Evolutionary conservation across 2,888 invertebrate species (phyloP).

Genomic region (Rhingia rostrata): DNA sequence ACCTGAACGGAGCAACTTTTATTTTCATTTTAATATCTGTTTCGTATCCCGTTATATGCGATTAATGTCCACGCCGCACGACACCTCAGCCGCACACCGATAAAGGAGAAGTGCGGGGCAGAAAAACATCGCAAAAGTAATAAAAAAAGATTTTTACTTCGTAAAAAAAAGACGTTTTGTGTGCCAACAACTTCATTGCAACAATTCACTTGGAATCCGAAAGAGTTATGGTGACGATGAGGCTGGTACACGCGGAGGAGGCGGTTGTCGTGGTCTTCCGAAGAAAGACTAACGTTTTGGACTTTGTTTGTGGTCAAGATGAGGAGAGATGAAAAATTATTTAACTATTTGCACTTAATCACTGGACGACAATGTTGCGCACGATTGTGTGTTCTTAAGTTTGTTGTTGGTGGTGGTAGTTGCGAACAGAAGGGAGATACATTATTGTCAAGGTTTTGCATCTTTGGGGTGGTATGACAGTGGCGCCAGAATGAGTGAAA

Average conservation of each 20-base stretch:
- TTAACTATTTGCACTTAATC: conserved; percentile 63
- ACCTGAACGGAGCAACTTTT: conserved; percentile 64
- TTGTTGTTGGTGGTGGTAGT: neutral
- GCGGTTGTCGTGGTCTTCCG: conserved; percentile 6
- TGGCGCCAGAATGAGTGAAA: no score
- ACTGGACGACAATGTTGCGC: conserved; percentile 44
- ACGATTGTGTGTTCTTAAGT: neutral
- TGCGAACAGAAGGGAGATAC: conserved; percentile 31
- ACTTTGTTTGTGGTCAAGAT: conserved; percentile 47
- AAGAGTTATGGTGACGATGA: neutral
- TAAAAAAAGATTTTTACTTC: conserved; percentile 20
- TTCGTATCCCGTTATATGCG: conserved; percentile 59
- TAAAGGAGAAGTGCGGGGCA: neutral
- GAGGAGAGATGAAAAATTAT: conserved; percentile 45
- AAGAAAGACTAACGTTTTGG: conserved; percentile 23
- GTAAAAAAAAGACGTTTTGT: conserved; percentile 43
- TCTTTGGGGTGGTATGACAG: neutral
- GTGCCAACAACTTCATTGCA: conserved; percentile 72
- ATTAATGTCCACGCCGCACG: conserved; percentile 65
- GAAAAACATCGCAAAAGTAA: conserved; percentile 10
- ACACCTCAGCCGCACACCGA: conserved; percentile 34
- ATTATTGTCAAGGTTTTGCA: conserved; percentile 6
- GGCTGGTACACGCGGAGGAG: neutral
- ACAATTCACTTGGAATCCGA: conserved; percentile 50
- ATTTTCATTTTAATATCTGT: conserved; percentile 62